Conservation (phyloP, 2,888 invertebrate species). For the Podabrus alpinus region DNA sequence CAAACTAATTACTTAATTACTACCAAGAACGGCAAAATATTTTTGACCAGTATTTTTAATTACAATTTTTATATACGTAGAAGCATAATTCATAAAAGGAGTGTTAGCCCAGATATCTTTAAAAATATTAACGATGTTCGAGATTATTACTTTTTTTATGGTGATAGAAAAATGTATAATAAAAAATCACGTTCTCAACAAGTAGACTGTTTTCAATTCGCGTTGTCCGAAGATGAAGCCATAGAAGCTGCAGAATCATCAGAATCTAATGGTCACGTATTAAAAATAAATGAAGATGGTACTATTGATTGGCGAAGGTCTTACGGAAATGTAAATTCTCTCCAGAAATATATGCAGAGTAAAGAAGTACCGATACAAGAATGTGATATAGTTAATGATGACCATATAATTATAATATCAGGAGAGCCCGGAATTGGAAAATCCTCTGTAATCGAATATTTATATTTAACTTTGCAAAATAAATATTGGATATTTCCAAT, state of each 20-base stretch:
- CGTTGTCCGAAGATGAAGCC: background rate
- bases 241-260: background rate
- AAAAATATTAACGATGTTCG: background rate
- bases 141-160: constrained; percentile 4
- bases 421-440: constrained; percentile 23
- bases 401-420: constrained; percentile 9
- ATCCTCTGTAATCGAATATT: constrained; percentile 3
- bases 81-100: background rate
- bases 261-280: background rate
- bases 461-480: constrained; percentile 3
- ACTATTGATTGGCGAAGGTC: constrained; percentile 1
- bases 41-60: constrained; percentile 9
- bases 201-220: background rate
- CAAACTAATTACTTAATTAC: constrained; percentile 10
- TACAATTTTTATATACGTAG: constrained; percentile 16
- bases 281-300: constrained; percentile 3
- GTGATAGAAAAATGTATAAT: background rate
- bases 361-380: background rate
- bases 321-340: background rate
- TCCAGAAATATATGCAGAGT: background rate
- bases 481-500: constrained; percentile 17
- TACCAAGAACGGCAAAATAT: background rate
- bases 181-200: background rate
- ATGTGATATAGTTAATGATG: background rate
- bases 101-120: constrained; percentile 1